Base-by-base conservation (phyloP, 1,140 invertebrate species). In the Octopus sinensis region DNA sequence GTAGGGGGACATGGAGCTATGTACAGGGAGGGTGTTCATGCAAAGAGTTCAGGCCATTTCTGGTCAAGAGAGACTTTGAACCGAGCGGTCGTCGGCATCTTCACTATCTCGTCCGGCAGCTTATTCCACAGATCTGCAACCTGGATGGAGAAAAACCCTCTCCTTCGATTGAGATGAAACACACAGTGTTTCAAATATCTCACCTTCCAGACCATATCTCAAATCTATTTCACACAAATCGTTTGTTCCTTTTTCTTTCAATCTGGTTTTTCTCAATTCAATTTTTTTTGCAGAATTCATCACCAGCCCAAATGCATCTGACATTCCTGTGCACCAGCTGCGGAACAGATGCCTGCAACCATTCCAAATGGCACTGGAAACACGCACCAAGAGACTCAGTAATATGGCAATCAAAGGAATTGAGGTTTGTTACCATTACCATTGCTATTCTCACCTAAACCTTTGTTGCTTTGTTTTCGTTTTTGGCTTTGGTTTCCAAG, bases 331-430 rank as follows among this genome's bases (percentile, higher is more conserved):
- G 53, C 94, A 96, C 92, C 95, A 96, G 90, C 87, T 97, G 81
- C 87, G 90, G 87, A 93, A 94, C 80, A 94, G 94, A 86, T 97
- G 95, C 91, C 93, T 97, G 85, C 92, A 94, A 83, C 94, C 95
- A 9, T 92, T 97, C 85, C 95, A 96, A 90, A 91, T 95, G 85
- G 95, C 96, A n/a, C 89, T 98, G 79, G 96, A 97, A 90, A 96
- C 94, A 76, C 96, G 95, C 90, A 93, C 94, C 84, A 95, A 94
- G 86, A 96, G 96, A 91, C 93, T 97, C 81, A 93, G 96, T 76
- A 92, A 93, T 52, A 93, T 94, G 89, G 95, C 95, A 54, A 91
- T 97, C 23, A 94, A 94, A 88, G 96, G 96, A 83, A 94, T 97
- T 86, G 95, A 96, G 91, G 95, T 96, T 91, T 92, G 93, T 92